Percentiles rank a stretch among this genome's conserved stretches.
phyloP scores from a whole-genome alignment of 2,113 vertebrate species.

The Triplophysa dalaica region DNA sequence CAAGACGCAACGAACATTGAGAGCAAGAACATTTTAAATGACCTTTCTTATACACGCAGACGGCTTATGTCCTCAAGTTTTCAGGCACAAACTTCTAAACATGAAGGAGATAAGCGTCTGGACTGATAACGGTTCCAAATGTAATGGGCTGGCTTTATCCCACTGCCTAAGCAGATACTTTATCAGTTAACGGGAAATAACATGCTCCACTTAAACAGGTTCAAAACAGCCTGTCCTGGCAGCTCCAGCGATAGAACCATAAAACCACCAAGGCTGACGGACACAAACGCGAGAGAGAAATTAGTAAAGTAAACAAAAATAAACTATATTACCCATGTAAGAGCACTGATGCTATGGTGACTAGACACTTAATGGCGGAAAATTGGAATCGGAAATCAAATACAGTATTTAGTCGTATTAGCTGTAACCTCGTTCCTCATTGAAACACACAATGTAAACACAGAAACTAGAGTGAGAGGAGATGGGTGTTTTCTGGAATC shows the following conservation, averaged over 20 bases:
- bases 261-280: not conserved
- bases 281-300: not conserved
- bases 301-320: conserved; percentile 2
- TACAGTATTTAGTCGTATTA: not conserved
- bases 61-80: not conserved
- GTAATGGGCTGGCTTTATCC: conserved; percentile 16
- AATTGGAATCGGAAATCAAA: not conserved
- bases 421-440: not conserved
- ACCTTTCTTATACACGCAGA: not conserved
- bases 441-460: conserved; percentile 15
- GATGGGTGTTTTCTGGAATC: conserved; percentile 49
- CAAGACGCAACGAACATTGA: not conserved
- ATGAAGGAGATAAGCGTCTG: not conserved
- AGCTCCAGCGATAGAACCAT: not conserved
- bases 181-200: conserved; percentile 5
- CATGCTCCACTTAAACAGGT: conserved; percentile 20
- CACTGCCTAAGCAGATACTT: not conserved
- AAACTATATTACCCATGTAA: not conserved
- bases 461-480: conserved; percentile 29
- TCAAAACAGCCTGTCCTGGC: conserved; percentile 18
- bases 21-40: not conserved
- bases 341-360: not conserved
- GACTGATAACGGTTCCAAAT: not conserved
- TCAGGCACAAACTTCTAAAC: not conserved
- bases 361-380: not conserved